phyloP scores from a whole-genome alignment of 1,140 invertebrate species.

The Heliconius hewitsoni region DNA sequence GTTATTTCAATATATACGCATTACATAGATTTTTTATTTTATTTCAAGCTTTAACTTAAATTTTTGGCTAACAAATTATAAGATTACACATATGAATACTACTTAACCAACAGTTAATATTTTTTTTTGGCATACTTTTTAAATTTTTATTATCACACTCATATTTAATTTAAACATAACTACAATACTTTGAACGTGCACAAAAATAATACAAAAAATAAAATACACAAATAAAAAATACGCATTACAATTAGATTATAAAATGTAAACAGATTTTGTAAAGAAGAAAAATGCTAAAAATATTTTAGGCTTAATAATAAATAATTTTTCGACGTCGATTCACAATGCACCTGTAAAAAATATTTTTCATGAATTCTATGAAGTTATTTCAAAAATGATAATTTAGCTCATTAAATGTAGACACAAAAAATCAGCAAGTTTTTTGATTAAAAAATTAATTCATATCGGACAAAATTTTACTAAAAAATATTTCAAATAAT shows the following conservation, averaged over 20 bases:
- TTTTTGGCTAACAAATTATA: constrained; percentile 9
- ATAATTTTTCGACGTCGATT: constrained; percentile 24
- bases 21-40: neutral
- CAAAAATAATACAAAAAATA: neutral
- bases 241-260: neutral
- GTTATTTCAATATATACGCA: neutral
- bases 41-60: neutral
- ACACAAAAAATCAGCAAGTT: too few relatives aligned
- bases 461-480: too few relatives aligned
- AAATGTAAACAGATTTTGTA: neutral
- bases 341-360: constrained; percentile 49
- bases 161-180: neutral
- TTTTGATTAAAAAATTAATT: too few relatives aligned
- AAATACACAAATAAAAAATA: neutral
- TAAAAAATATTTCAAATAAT: too few relatives aligned
- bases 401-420: neutral
- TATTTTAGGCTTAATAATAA: constrained; percentile 15
- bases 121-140: neutral
- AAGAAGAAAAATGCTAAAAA: constrained; percentile 3
- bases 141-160: neutral
- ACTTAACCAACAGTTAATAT: neutral
- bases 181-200: neutral
- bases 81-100: neutral
- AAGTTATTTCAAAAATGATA: constrained; percentile 5
- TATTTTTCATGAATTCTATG: neutral